Conservation (phyloP, 2,113 vertebrate genomes). For the Odontophorus gujanensis region DNA sequence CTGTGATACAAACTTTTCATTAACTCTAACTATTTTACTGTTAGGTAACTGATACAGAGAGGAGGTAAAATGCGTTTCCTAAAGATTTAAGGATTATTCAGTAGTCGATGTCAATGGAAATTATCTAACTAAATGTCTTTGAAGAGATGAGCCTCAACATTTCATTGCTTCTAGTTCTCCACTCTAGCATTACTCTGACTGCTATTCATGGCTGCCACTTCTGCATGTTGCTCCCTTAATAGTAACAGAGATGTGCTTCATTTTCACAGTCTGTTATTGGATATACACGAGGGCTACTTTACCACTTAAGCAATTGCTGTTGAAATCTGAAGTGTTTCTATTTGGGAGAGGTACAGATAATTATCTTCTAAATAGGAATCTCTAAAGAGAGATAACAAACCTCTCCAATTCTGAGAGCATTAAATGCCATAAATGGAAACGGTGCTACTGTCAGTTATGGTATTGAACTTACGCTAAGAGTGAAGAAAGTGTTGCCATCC, state of each 20-base stretch:
- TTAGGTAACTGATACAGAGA: neutral
- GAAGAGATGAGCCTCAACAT: neutral
- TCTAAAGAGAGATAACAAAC: neutral
- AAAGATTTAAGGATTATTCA: neutral
- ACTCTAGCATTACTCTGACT: neutral
- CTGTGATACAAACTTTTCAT: neutral
- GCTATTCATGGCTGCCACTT: neutral
- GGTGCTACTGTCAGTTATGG: neutral
- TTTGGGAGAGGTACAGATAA: neutral
- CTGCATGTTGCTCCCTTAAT: neutral
- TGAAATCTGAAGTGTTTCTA: neutral
- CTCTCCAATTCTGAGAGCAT: neutral
- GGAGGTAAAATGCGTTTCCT: neutral
- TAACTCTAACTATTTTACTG: neutral
- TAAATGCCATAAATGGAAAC: neutral
- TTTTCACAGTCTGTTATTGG: neutral
- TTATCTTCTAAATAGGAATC: neutral
- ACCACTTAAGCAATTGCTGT: neutral
- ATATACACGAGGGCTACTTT: neutral
- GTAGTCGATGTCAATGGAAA: neutral
- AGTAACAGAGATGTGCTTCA: neutral
- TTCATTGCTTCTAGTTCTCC: neutral
- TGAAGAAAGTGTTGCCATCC: neutral
- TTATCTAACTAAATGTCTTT: neutral
- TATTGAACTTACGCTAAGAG: neutral